Conservation (phyloP, 2,797 vertebrate genomes). For the Sardinella longiceps region DNA sequence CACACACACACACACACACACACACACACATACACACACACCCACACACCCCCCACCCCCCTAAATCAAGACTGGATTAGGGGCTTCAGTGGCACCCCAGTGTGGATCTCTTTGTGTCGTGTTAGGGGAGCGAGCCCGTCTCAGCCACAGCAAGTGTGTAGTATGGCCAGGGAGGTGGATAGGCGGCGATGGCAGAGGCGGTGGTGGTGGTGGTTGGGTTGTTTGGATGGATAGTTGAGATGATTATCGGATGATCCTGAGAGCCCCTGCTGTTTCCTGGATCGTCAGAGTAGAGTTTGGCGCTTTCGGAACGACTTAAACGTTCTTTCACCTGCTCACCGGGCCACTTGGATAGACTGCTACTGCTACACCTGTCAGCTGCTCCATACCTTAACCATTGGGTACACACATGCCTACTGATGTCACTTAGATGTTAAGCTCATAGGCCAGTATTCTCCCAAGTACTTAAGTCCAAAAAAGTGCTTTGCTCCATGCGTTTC, state of each 20-base stretch:
- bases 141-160: slow-evolving; percentile 32
- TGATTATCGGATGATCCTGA: slow-evolving; percentile 33
- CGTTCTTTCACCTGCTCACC: not conserved
- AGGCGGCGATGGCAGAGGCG: not conserved
- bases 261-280: slow-evolving; percentile 26
- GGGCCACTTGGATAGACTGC: not conserved
- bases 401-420: not conserved
- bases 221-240: not conserved
- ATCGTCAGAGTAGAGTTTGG: slow-evolving; percentile 16
- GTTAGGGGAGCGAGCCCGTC: slow-evolving; percentile 50
- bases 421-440: not conserved
- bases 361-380: not conserved
- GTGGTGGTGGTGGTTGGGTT: not conserved
- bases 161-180: slow-evolving; percentile 16
- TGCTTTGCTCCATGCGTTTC: too few species aligned
- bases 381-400: not conserved
- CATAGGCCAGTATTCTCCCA: too few species aligned
- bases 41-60: slow-evolving; percentile 3
- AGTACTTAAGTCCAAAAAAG: too few species aligned
- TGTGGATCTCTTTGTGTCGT: slow-evolving; percentile 55
- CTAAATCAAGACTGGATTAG: slow-evolving; percentile 68
- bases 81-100: slow-evolving; percentile 50
- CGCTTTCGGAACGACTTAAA: not conserved
- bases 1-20: slow-evolving; percentile 8
- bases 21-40: not conserved